Evolutionary conservation across 2,888 invertebrate genomes (phyloP), one percentile per base, ranked within the genome.

Genomic region (Cinara cedri): DNA sequence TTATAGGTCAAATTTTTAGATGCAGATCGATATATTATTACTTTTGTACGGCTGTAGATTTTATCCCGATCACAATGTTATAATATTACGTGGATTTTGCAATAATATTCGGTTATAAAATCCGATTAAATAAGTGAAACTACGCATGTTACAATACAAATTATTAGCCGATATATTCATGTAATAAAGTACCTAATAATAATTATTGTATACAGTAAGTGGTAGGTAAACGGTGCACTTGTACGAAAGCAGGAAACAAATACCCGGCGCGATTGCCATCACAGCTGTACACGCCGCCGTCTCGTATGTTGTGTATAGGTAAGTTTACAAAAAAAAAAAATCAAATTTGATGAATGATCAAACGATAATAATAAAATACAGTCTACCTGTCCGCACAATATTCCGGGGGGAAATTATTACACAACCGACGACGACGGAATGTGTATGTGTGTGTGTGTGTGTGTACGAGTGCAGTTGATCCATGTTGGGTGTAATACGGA

Each of bases 231-330:
- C 4, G 34, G 16, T 16, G 13, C 26, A 68, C 49, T 1, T 26
- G n/a, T 13, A 49, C 72, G 72, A 74, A 74, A 74, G 62, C 34
- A 49, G 72, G 72, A 74, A 74, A 74, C 62, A 21, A 46, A 42
- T 19, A 60, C 16, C 14, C 34, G n/a, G n/a, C 26, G 26, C 19
- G 72, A 60, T 8, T 9, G 19, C 26, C 60, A 26, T n/a, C 72
- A 46, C 60, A 14, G 10, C 10, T 42, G 11, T 10, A 16, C 71
- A 16, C 42, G 42, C 42, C 10, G 14, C 0, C 51, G 1, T 14
- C 1, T 0, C 46, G 24, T 13, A 1, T 19, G 13, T 24, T 51
- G 34, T 16, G 11, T 62, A 34, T 34, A 34, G 6, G 6, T 34
- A 34, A 34, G 6, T 34, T 34, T 4, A 34, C 3, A 34, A 34